Percentiles rank a stretch among this genome's conserved stretches.
Conservation (phyloP, 2,888 invertebrate genomes). For the Eremobia ochroleuca region DNA sequence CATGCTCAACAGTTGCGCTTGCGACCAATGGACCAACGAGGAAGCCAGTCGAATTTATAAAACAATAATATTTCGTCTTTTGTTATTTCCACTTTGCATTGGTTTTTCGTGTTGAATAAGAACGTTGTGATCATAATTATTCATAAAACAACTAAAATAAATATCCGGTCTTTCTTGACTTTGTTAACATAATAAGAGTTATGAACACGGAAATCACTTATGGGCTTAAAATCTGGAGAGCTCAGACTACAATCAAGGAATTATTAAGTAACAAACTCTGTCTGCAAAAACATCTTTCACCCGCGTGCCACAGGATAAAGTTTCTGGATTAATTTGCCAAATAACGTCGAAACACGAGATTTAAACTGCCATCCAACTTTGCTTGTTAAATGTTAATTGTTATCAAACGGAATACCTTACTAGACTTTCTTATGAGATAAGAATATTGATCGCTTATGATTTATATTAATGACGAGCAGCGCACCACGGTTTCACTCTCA, state of each 20-base stretch:
- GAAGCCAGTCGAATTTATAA: neutral
- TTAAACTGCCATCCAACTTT: conserved; percentile 85
- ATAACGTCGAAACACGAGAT: conserved; percentile 88
- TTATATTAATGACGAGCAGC: neutral
- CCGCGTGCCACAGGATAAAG: conserved; percentile 86
- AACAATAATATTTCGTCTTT: neutral
- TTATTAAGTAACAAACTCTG: conserved; percentile 82
- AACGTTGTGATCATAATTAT: neutral
- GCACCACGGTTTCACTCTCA: neutral
- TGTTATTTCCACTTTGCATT: neutral
- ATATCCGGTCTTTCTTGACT: conserved; percentile 13
- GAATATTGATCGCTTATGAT: conserved; percentile 54
- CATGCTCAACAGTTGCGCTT: neutral
- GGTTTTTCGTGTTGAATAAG: neutral
- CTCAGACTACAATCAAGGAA: conserved; percentile 72
- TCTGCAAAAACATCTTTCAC: conserved; percentile 85
- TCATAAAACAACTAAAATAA: conserved; percentile 1
- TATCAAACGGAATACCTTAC: conserved; percentile 80
- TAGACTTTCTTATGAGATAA: conserved; percentile 66
- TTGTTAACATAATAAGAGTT: conserved; percentile 21
- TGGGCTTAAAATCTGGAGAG: conserved; percentile 52
- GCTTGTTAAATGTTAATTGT: conserved; percentile 89
- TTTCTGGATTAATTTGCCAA: conserved; percentile 89
- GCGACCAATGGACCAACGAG: neutral
- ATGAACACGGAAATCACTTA: conserved; percentile 53